Conservation (phyloP, 2,797 vertebrate genomes). For the Poeciliopsis paucimaculata region DNA sequence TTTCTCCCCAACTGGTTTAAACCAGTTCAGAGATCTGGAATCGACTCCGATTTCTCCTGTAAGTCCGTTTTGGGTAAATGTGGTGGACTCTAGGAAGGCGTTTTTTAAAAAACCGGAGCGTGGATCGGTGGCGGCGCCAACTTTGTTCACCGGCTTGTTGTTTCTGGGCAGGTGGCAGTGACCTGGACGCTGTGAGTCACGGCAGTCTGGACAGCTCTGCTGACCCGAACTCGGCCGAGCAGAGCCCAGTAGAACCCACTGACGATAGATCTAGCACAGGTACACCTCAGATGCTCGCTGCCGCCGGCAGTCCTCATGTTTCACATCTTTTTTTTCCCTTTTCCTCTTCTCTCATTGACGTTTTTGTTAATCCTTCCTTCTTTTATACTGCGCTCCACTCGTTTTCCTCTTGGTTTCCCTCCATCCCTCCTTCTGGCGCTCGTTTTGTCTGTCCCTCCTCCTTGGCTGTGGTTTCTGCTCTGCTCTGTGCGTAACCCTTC, state of each 20-base stretch:
- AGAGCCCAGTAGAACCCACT: constrained; percentile 81
- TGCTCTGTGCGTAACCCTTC: constrained; percentile 70
- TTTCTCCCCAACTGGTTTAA: neutral
- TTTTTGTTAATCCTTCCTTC: constrained; percentile 35
- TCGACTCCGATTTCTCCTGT: neutral
- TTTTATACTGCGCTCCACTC: constrained; percentile 37
- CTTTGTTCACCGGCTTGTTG: constrained; percentile 57
- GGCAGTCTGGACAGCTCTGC: constrained; percentile 89
- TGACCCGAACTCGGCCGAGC: constrained; percentile 80
- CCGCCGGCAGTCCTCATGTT: constrained; percentile 51
- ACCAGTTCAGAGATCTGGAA: too few relatives aligned
- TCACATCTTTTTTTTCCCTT: constrained; percentile 31
- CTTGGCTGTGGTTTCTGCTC: constrained; percentile 65
- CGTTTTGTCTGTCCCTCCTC: constrained; percentile 21
- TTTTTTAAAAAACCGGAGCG: neutral
- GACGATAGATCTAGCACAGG: constrained; percentile 90
- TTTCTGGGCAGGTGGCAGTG: constrained; percentile 86
- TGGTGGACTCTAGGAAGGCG: neutral
- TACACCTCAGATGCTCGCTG: constrained; percentile 58
- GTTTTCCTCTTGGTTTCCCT: constrained; percentile 1
- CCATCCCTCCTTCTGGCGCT: constrained; percentile 28
- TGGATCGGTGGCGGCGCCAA: neutral
- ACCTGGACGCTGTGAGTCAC: constrained; percentile 88
- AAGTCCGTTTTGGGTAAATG: neutral
- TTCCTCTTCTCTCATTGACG: constrained; percentile 40